Evolutionary conservation across 2,888 invertebrate genomes (phyloP).

Genomic region (Drepana falcataria): DNA sequence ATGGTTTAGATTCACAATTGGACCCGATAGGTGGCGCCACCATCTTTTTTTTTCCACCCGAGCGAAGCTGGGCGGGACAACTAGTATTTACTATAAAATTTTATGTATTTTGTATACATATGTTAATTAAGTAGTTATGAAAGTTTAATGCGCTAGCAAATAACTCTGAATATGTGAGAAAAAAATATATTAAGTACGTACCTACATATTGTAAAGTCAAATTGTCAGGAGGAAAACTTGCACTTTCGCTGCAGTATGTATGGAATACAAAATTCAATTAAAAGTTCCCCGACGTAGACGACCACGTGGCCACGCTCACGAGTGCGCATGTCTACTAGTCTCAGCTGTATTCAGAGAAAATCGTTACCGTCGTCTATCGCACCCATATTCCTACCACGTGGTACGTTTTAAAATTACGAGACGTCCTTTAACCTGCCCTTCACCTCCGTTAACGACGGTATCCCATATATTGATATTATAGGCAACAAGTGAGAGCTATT

Average conservation of each 20-base stretch:
- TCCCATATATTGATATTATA: background rate
- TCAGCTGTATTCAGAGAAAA: slow-evolving; percentile 72
- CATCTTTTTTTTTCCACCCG: too few relatives aligned
- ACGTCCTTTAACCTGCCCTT: background rate
- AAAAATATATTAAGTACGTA: too few relatives aligned
- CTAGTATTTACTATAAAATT: too few relatives aligned
- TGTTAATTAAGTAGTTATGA: too few relatives aligned
- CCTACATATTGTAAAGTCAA: background rate
- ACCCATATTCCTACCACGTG: slow-evolving; percentile 47
- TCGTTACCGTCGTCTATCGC: slow-evolving; percentile 59
- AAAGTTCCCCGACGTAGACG: slow-evolving; percentile 20
- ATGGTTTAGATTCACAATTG: too few relatives aligned
- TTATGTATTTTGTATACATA: too few relatives aligned
- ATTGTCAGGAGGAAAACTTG: slow-evolving; percentile 7
- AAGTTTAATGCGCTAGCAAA: too few relatives aligned
- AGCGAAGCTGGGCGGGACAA: too few relatives aligned
- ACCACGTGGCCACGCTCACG: slow-evolving; percentile 53
- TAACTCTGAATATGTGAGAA: too few relatives aligned
- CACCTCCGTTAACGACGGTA: background rate
- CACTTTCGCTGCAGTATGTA: slow-evolving; percentile 20
- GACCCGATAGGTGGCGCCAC: too few relatives aligned
- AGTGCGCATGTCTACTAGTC: slow-evolving; percentile 63
- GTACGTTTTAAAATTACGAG: slow-evolving; percentile 18
- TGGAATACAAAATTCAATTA: slow-evolving; percentile 29
- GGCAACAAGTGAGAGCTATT: slow-evolving; percentile 1